Base-by-base conservation (phyloP, 2,888 invertebrate genomes). In the Julus scandinavius region DNA sequence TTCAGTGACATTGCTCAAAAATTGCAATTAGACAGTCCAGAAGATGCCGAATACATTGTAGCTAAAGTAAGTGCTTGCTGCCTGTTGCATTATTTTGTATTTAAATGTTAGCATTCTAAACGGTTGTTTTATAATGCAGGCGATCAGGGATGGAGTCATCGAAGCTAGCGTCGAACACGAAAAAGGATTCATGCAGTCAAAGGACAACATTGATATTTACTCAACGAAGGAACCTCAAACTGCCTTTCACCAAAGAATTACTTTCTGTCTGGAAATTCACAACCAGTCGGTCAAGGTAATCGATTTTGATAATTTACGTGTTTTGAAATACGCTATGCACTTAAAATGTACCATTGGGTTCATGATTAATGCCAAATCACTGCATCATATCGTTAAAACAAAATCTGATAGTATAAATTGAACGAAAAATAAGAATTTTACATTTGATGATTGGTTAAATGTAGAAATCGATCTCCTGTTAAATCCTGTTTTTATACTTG, bases 21-120 rank as follows among this genome's bases (percentile, higher is more conserved):
- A 92, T 93, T 99, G 89, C 96, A 97, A 63, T 93, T 99, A 86
- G 98, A 98, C 92, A 98, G 97, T 0, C 96, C 97, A 1, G 98
- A 98, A 92, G 99, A 99, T 94, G 99, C 99, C 0, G 99, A 99
- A 92, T 99, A 98, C 92, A 99, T 99, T 92, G 99, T 99, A 0
- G 98, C 99, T 0, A 99, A 99, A 93, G 93, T 93, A 90, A 85
- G 89, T 15, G 20, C 29, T 85, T 29, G 41, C 45, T 15, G 15
- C n/a, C 15, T 83, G 49, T 4, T 72, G 54, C 50, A 13, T 50
- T 88, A 29, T 58, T 80, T 87, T 84, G 9, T 38, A 6, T 38
- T 84, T 15, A 11, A 49, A 40, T 40, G 9, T 17, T 45, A 86
- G 6, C 11, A 13, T 86, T 86, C 29, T 15, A 40, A 45, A 38